Conservation (phyloP, 2,113 vertebrate species). For the Hepsetus odoe region DNA sequence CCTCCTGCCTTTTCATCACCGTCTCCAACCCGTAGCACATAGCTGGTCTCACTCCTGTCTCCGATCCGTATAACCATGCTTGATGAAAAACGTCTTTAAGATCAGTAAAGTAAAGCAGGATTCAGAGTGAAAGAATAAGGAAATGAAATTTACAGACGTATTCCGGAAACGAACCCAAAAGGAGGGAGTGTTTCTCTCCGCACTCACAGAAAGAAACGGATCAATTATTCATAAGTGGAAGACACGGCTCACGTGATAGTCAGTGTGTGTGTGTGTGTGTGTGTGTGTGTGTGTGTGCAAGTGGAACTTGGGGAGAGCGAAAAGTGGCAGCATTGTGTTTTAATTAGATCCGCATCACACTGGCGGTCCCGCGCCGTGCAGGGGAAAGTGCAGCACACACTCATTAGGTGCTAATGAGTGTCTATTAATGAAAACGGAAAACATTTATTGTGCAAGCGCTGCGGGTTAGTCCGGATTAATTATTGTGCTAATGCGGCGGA, state of each 20-base stretch:
- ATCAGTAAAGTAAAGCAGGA: too few relatives aligned
- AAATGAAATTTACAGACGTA: too few relatives aligned
- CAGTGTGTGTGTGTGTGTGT: slow-evolving; percentile 33
- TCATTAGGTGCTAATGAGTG: slow-evolving; percentile 81
- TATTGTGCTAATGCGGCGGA: slow-evolving; percentile 75
- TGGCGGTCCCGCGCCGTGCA: slow-evolving; percentile 49
- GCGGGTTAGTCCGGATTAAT: slow-evolving; percentile 79
- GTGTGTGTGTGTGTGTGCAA: slow-evolving; percentile 36
- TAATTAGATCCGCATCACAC: slow-evolving; percentile 63
- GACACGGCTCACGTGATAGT: too few relatives aligned
- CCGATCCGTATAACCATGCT: too few relatives aligned
- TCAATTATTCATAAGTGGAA: slow-evolving; percentile 54
- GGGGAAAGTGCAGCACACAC: slow-evolving; percentile 44
- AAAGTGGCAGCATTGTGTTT: slow-evolving; percentile 56
- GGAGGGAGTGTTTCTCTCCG: neutral
- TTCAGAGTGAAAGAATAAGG: too few relatives aligned
- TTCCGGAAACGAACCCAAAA: too few relatives aligned
- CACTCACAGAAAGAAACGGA: slow-evolving; percentile 34
- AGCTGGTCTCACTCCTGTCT: too few relatives aligned
- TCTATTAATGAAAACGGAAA: slow-evolving; percentile 84
- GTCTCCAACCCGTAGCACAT: too few relatives aligned
- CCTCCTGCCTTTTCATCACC: too few relatives aligned
- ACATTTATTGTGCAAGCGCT: slow-evolving; percentile 80
- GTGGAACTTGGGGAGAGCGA: slow-evolving; percentile 44
- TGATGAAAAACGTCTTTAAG: too few relatives aligned